Percentiles rank a stretch among this genome's conserved stretches.
These are phyloP conservation scores for Nemopilema nomurai DNA, from an alignment of 30 jellyfish, hydroid and myxozoan species.

Conservation along the genomic window DNA sequence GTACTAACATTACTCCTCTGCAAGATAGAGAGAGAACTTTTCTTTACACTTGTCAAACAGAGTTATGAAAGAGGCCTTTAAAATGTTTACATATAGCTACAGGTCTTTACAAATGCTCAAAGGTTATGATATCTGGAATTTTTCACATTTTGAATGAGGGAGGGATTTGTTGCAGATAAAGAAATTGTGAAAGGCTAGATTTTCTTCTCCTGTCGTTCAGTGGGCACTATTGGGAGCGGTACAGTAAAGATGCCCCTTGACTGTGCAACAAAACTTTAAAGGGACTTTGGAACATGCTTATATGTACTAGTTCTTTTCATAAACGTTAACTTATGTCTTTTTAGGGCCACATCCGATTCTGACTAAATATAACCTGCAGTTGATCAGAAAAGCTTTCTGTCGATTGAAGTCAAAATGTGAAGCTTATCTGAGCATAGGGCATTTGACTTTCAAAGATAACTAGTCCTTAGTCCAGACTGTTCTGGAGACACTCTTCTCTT, in stretches of 20 bases:
- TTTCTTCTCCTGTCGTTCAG: too few species aligned
- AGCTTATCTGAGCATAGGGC: too few species aligned
- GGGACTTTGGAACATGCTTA: too few species aligned
- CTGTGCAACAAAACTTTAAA: too few species aligned
- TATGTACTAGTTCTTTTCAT: too few species aligned
- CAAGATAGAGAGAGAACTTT: neutral
- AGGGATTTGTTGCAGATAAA: neutral
- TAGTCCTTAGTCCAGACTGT: neutral
- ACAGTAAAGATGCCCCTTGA: too few species aligned
- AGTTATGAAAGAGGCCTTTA: neutral
- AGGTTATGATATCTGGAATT: neutral
- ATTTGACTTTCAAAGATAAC: too few species aligned
- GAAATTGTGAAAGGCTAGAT: too few species aligned
- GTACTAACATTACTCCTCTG: too few species aligned
- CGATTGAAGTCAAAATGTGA: neutral
- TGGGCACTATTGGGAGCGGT: neutral
- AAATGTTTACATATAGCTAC: neutral
- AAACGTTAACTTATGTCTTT: too few species aligned
- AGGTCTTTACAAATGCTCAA: neutral
- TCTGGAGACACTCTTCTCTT: neutral
- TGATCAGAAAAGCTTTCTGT: neutral
- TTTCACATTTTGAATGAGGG: neutral
- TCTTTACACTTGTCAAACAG: neutral
- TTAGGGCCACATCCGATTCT: too few species aligned
- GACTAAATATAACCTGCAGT: too few species aligned